A percentile compares a stretch with the other conserved stretches of the same genome.
phyloP scores from a whole-genome alignment of 2,113 vertebrate species.

The Trichechus manatus region DNA sequence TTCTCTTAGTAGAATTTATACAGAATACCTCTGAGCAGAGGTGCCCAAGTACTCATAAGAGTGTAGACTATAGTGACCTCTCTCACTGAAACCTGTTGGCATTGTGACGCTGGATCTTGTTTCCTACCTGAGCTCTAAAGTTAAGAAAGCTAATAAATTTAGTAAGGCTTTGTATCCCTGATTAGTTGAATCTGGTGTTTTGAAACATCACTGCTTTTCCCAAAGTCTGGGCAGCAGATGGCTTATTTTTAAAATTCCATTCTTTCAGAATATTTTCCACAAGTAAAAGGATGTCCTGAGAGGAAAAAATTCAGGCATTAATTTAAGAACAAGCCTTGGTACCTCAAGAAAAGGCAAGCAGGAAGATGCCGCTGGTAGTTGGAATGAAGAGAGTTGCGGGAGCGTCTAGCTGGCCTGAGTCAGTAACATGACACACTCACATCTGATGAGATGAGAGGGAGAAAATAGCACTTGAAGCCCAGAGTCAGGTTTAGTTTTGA shows the following conservation, averaged over 20 bases:
- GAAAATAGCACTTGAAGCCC: constrained; percentile 76
- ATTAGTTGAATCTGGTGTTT: constrained; percentile 71
- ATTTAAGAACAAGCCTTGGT: constrained; percentile 45
- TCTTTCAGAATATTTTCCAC: constrained; percentile 67
- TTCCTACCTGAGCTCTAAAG: constrained; percentile 57
- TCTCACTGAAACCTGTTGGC: constrained; percentile 33
- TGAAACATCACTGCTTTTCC: constrained; percentile 60
- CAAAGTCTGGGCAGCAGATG: constrained; percentile 60
- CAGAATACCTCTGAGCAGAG: not conserved
- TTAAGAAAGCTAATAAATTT: constrained; percentile 64
- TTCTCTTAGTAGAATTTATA: not conserved
- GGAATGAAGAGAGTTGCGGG: not conserved
- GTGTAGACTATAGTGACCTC: not conserved
- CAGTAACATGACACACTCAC: constrained; percentile 60
- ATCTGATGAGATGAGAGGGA: constrained; percentile 65
- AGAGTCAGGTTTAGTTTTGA: constrained; percentile 72
- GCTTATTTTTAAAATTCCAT: constrained; percentile 71
- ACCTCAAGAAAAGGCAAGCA: constrained; percentile 35
- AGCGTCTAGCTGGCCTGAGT: not conserved
- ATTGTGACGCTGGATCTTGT: constrained; percentile 6
- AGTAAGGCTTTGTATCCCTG: constrained; percentile 57
- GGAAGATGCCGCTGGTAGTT: not conserved
- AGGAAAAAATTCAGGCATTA: constrained; percentile 3
- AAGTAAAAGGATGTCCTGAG: constrained; percentile 54
- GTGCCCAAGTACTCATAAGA: not conserved